These are phyloP conservation scores for Danaus melanippus DNA, from an alignment of 1,140 invertebrate species.

Conservation along the genomic window DNA sequence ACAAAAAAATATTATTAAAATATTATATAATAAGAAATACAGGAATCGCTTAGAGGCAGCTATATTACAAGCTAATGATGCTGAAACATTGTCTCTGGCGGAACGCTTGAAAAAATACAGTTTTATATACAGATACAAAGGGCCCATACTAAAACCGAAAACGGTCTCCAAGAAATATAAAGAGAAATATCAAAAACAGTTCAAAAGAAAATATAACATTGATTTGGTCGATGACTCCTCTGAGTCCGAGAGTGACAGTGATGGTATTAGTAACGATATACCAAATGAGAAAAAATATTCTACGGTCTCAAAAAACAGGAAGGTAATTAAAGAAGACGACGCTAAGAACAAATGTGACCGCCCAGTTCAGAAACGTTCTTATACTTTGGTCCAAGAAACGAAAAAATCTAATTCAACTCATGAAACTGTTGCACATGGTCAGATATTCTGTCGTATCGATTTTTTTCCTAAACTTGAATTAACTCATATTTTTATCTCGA, in stretches of 20 bases:
- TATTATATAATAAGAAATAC: constrained; percentile 27
- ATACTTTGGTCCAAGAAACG: no score
- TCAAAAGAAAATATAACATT: constrained; percentile 46
- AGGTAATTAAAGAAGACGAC: no score
- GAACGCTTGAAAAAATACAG: constrained; percentile 63
- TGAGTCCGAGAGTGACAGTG: constrained; percentile 28
- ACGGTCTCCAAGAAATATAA: constrained; percentile 33
- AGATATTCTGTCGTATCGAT: no score
- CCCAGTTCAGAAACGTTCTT: no score
- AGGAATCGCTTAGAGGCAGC: constrained; percentile 42
- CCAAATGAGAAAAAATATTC: neutral
- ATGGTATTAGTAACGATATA: constrained; percentile 2
- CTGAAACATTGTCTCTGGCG: constrained; percentile 41
- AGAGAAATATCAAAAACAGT: constrained; percentile 32
- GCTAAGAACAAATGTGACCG: no score
- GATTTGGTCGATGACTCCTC: constrained; percentile 37
- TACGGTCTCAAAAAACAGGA: neutral
- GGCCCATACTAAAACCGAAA: constrained; percentile 37
- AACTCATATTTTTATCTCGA: no score
- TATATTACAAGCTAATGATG: constrained; percentile 50
- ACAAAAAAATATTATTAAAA: constrained; percentile 35
- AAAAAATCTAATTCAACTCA: no score
- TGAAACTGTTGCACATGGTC: no score
- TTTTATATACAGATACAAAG: constrained; percentile 59
- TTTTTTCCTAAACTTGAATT: no score